phyloP scores from a whole-genome alignment of 2,888 invertebrate species.

The Branchellion lobata region DNA sequence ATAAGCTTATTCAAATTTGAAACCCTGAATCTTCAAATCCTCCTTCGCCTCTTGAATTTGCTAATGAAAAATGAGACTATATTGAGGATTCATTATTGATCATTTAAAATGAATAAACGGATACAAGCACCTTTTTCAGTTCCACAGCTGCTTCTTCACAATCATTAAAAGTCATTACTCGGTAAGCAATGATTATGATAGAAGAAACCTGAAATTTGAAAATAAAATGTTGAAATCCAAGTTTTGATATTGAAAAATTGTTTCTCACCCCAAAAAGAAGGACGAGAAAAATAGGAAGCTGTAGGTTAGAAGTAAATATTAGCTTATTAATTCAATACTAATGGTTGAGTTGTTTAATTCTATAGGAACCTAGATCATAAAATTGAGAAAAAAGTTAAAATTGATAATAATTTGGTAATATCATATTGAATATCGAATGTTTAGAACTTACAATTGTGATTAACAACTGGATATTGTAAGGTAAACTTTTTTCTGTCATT shows the following conservation, averaged over 20 bases:
- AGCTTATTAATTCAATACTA: too few species aligned
- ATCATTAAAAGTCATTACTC: slow-evolving; percentile 1
- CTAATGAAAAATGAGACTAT: neutral
- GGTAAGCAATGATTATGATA: neutral
- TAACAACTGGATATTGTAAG: neutral
- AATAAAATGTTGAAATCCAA: too few species aligned
- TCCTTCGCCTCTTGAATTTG: neutral
- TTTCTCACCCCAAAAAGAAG: neutral
- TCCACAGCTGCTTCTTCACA: neutral
- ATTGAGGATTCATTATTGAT: too few species aligned
- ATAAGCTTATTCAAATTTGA: neutral
- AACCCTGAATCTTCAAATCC: neutral
- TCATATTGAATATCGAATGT: neutral
- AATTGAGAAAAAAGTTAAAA: neutral
- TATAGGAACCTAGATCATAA: too few species aligned
- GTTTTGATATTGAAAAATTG: too few species aligned
- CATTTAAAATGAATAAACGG: too few species aligned
- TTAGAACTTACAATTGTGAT: neutral
- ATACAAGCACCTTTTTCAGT: neutral
- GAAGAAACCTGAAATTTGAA: neutral
- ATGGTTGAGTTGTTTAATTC: too few species aligned
- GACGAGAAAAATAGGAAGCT: neutral
- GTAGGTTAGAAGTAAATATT: neutral
- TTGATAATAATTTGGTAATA: neutral
- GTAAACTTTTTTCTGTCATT: neutral